These are phyloP conservation scores for Ibidorhyncha struthersii DNA, from an alignment of 2,113 vertebrate genomes.

Conservation along the genomic window DNA sequence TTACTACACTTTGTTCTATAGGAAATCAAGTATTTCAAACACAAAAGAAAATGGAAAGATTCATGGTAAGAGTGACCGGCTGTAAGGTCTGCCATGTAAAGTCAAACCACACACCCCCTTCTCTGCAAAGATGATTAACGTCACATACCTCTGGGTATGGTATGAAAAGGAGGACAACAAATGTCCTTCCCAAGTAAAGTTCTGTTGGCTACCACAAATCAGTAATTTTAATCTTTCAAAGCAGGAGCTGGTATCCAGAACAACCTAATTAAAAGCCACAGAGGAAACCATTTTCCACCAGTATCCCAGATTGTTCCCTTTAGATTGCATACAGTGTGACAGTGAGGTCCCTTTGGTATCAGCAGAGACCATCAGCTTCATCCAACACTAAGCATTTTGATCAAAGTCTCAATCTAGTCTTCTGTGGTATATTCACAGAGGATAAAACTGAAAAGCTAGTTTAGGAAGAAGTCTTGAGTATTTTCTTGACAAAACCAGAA, in stretches of 20 bases:
- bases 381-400: not conserved
- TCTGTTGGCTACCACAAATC: not conserved
- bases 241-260: not conserved
- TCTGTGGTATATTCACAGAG: not conserved
- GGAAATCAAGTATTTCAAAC: not conserved
- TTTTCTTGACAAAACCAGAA: not conserved
- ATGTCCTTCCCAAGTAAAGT: not conserved
- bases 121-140: not conserved
- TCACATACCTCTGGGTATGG: not conserved
- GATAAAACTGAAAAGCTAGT: not conserved
- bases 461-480: not conserved
- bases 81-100: accelerated
- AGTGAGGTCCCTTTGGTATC: not conserved
- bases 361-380: not conserved
- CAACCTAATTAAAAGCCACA: not conserved
- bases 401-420: not conserved
- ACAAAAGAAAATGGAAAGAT: not conserved
- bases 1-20: not conserved
- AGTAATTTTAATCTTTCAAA: not conserved
- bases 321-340: not conserved
- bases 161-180: not conserved
- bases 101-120: not conserved
- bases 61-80: not conserved
- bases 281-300: not conserved
- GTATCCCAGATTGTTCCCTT: not conserved